Percentiles rank a stretch among this genome's conserved stretches.
phyloP scores from a whole-genome alignment of 2,797 vertebrate genomes.

The Dicrostonyx torquatus region DNA sequence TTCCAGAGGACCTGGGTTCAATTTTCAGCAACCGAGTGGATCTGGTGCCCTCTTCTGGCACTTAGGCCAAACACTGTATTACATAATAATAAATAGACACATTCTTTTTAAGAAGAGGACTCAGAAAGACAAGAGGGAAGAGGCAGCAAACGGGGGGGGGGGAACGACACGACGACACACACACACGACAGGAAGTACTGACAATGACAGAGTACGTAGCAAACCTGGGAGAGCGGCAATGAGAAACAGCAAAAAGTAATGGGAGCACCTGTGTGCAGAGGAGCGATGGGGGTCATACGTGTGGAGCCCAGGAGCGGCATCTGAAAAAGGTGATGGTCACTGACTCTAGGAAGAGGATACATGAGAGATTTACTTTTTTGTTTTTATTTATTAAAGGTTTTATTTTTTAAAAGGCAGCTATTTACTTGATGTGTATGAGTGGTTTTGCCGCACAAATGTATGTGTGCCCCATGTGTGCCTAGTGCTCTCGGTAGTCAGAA shows the following conservation, averaged over 20 bases:
- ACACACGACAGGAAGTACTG: not conserved
- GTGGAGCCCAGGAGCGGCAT: not conserved
- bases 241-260: not conserved
- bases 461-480: not conserved
- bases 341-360: not conserved
- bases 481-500: not conserved
- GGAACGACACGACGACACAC: no score
- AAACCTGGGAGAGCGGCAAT: not conserved
- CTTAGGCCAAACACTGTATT: not conserved
- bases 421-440: not conserved
- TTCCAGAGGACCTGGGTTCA: not conserved
- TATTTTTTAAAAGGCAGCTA: not conserved
- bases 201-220: not conserved
- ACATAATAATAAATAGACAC: not conserved
- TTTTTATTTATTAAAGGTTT: not conserved
- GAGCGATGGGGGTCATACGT: not conserved
- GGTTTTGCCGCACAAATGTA: not conserved
- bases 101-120: not conserved
- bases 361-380: not conserved
- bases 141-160: no score
- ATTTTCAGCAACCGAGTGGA: not conserved
- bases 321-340: not conserved
- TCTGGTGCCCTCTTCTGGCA: not conserved
- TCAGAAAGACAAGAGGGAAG: slow-evolving; percentile 6
- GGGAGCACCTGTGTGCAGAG: not conserved